These are phyloP conservation scores for Brachypteracias leptosomus DNA, from an alignment of 2,113 vertebrate species.

Conservation along the genomic window DNA sequence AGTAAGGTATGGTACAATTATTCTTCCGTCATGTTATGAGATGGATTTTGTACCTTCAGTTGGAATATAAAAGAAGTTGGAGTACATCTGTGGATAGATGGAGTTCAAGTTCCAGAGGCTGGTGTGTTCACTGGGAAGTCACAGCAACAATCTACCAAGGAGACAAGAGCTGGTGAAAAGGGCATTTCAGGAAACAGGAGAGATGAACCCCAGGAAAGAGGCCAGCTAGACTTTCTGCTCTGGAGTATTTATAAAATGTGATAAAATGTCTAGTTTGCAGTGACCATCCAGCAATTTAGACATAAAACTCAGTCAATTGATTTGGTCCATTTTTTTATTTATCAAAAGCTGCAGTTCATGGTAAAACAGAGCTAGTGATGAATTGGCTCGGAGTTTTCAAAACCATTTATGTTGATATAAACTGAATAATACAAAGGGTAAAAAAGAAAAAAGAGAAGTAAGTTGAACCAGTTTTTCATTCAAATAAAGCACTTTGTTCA, in stretches of 20 bases:
- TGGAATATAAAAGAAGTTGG: not conserved
- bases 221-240: not conserved
- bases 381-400: not conserved
- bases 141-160: not conserved
- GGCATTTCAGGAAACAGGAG: not conserved
- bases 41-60: not conserved
- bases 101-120: not conserved
- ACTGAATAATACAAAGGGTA: not conserved
- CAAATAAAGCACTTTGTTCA: not conserved
- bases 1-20: not conserved
- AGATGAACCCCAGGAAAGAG: not conserved
- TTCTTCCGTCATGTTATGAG: not conserved
- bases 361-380: not conserved
- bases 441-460: not conserved
- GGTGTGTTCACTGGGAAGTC: not conserved
- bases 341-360: not conserved
- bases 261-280: not conserved
- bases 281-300: not conserved
- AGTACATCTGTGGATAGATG: not conserved
- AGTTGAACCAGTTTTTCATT: not conserved
- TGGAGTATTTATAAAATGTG: not conserved
- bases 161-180: not conserved
- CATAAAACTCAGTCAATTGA: not conserved
- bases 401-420: not conserved
- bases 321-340: not conserved